Evolutionary conservation across 2,113 vertebrate genomes (phyloP), one percentile per base, ranked within the genome.

Genomic region (Phoxinus phoxinus): DNA sequence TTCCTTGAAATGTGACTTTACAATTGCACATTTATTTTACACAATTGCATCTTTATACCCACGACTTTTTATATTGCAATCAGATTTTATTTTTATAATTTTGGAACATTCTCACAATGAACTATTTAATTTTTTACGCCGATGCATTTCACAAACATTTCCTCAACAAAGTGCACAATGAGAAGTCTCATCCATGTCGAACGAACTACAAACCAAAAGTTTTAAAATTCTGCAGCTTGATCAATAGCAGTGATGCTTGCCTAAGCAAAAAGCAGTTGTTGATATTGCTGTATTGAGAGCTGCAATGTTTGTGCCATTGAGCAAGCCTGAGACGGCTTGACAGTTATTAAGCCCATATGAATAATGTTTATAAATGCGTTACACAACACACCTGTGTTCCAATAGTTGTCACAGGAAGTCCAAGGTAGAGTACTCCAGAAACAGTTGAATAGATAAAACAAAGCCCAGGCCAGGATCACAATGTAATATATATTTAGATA

Each of bases 401-500:
- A 99, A 17, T 11, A 3, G 81, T 99, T 96, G 87, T 91, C 91
- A 77, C 97, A 99, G n/a, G 84, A 95, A 0, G 95, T 94, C 97
- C 97, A 99, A 0, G 97, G 97, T 7, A 99, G 93, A 4, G 96
- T 93, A 3, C 88, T 88, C 51, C 85, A 90, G 84, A 99, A 98
- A 89, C 96, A 97, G 90, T 95, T 96, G 89, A 95, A 95, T 6
- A 99, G 90, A 89, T 98, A 99, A 90, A 98, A 96, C 27, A 97
- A 87, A 1, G 94, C 95, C 97, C 98, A 99, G 81, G 97, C 94
- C 15, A 98, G 91, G 80, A 99, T 92, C 83, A 99, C 86, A 8
- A 99, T 97, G 90, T 97, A 98, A 92, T 98, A 99, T 86, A 97
- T 61, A 85, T 97, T 98, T 84, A 97, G 48, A 84, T 97, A 99